Percentiles rank a stretch among this genome's conserved stretches.
phyloP scores from a whole-genome alignment of 2,888 invertebrate genomes.

The Oligia fasciuncula region DNA sequence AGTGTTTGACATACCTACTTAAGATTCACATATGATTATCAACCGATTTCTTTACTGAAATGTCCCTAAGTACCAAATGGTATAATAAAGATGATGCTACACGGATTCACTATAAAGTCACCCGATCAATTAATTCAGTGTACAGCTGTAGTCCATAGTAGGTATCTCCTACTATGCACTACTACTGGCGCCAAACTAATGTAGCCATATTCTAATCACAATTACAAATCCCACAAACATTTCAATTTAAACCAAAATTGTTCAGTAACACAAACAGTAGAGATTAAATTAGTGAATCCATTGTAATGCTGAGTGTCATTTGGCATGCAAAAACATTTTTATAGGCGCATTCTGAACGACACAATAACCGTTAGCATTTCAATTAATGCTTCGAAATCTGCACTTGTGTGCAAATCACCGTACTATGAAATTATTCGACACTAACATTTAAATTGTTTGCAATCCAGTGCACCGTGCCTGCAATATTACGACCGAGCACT shows the following conservation, averaged over 20 bases:
- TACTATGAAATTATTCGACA: constrained; percentile 38
- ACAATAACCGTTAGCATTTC: constrained; percentile 52
- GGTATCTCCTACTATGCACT: neutral
- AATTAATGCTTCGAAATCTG: constrained; percentile 52
- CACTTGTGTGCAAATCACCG: constrained; percentile 49
- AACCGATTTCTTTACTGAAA: neutral
- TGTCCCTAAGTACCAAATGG: neutral
- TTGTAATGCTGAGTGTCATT: constrained; percentile 39
- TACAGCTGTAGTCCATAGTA: neutral
- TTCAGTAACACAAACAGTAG: neutral
- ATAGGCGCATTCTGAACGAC: constrained; percentile 40
- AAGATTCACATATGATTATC: neutral
- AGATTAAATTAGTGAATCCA: constrained; percentile 38
- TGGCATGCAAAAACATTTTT: constrained; percentile 53
- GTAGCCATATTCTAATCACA: neutral
- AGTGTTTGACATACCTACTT: neutral
- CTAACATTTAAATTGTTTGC: constrained; percentile 32
- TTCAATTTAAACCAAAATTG: constrained; percentile 4
- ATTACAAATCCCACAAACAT: neutral
- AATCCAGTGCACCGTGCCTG: constrained; percentile 33
- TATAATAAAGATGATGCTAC: neutral
- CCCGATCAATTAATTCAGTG: neutral
- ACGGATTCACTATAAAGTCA: neutral
- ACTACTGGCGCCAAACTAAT: neutral
- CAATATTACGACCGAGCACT: constrained; percentile 14